These are phyloP conservation scores for Hozukius guyotensis DNA, from an alignment of 2,797 vertebrate genomes.

Conservation along the genomic window DNA sequence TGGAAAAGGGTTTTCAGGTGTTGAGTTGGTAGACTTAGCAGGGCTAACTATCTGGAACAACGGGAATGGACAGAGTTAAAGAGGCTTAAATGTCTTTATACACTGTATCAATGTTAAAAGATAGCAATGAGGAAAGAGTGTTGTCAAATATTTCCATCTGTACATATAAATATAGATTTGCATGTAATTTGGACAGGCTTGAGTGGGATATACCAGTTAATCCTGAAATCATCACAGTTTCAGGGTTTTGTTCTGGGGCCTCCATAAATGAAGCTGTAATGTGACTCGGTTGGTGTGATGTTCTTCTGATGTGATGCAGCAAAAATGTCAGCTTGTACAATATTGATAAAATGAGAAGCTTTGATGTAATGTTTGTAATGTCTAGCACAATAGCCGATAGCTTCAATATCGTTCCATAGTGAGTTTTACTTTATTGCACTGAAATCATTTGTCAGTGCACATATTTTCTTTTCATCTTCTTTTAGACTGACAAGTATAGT, in stretches of 20 bases:
- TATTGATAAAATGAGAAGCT: background rate
- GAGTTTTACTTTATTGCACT: background rate
- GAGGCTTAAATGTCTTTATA: conserved; percentile 42
- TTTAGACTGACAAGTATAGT: background rate
- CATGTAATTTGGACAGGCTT: conserved; percentile 33
- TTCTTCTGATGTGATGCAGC: conserved; percentile 1
- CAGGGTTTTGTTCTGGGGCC: conserved; percentile 12
- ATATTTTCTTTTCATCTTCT: background rate
- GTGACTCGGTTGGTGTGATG: background rate
- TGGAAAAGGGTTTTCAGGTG: conserved; percentile 23
- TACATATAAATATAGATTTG: conserved; percentile 58
- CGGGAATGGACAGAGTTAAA: conserved; percentile 34
- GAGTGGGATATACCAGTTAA: conserved; percentile 46
- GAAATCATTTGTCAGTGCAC: background rate
- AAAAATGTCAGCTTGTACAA: background rate
- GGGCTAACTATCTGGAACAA: conserved; percentile 44
- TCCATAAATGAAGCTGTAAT: conserved; percentile 29
- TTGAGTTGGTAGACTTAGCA: conserved; percentile 56
- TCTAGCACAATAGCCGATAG: background rate
- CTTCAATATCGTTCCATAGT: background rate
- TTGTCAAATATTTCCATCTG: conserved; percentile 47
- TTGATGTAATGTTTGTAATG: background rate
- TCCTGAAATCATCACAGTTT: conserved; percentile 52
- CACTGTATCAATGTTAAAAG: conserved; percentile 22
- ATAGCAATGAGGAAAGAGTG: conserved; percentile 22